Conservation (phyloP, 2,113 vertebrate genomes). For the Eolophus roseicapilla region DNA sequence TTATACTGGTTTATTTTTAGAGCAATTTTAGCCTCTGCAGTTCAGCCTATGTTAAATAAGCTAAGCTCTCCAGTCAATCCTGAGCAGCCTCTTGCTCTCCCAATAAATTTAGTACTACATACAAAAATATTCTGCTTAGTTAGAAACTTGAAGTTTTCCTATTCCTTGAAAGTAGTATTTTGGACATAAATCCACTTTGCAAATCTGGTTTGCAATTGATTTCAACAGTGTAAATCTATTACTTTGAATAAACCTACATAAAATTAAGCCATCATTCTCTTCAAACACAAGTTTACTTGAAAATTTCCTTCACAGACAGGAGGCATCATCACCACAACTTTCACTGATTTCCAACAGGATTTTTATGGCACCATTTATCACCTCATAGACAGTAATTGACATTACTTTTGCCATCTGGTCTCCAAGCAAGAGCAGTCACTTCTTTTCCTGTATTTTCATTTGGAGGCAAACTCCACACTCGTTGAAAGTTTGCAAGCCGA, state of each 20-base stretch:
- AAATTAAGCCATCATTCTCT: neutral
- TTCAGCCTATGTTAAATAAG: neutral
- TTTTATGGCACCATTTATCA: neutral
- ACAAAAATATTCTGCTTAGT: neutral
- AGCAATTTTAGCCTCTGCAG: neutral
- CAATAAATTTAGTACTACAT: neutral
- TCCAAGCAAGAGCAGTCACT: conserved; percentile 93
- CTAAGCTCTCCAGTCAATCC: neutral
- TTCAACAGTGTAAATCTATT: neutral
- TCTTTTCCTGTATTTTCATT: conserved; percentile 95
- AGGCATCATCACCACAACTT: neutral
- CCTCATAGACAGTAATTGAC: neutral
- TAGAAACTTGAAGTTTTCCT: neutral
- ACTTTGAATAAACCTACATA: neutral
- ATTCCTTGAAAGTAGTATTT: neutral
- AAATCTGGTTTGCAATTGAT: neutral
- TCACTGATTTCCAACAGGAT: neutral
- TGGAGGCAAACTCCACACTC: conserved; percentile 94
- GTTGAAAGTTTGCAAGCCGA: conserved; percentile 92
- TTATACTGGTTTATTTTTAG: neutral
- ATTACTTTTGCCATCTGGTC: conserved; percentile 98
- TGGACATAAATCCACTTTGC: neutral
- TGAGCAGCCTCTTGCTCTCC: neutral
- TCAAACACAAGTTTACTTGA: neutral
- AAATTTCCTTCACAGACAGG: neutral